Evolutionary conservation across 2,888 invertebrate species (phyloP), one percentile per base, ranked within the genome.

Genomic region (Pedicia rivosa): DNA sequence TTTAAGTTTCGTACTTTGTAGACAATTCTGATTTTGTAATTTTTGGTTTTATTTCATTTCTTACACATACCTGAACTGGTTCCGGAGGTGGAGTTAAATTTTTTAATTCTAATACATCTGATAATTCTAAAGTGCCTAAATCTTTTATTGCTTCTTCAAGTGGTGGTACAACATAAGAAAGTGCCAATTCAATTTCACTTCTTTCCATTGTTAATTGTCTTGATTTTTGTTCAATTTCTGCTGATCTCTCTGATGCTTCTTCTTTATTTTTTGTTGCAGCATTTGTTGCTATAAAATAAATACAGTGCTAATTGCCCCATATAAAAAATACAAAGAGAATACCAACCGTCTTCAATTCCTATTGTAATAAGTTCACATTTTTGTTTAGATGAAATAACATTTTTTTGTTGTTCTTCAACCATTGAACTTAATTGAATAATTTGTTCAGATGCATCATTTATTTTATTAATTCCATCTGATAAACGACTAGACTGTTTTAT

Each of bases 31-130:
- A n/a, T n/a, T n/a, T n/a, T n/a, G n/a, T n/a, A n/a, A n/a, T n/a
- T n/a, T n/a, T n/a, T n/a, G n/a, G n/a, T n/a, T n/a, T n/a, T n/a
- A n/a, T n/a, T n/a, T n/a, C n/a, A n/a, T n/a, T n/a, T n/a, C n/a
- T n/a, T n/a, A n/a, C n/a, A n/a, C n/a, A n/a, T n/a, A 35, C 68
- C 65, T 90, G 88, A 17, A 91, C 90, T 10, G 86, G 77, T 47
- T 86, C 82, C 0, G 90, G 90, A 0, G 91, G 91, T 1, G 87
- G 88, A 7, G 87, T 82, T 52, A 91, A 90, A 0, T 88, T 88
- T 48, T 90, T 64, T 44, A 91, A 90, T 64, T 92, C 90, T 15
- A 88, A 88, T 47, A 92, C 90, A 50, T 91, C 91, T 2, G 78
- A 72, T 60, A 88, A 90, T 35, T 90, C 86, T 31, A 92, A 63